phyloP scores from a whole-genome alignment of 2,113 vertebrate species.

The Bambusicola thoracicus region DNA sequence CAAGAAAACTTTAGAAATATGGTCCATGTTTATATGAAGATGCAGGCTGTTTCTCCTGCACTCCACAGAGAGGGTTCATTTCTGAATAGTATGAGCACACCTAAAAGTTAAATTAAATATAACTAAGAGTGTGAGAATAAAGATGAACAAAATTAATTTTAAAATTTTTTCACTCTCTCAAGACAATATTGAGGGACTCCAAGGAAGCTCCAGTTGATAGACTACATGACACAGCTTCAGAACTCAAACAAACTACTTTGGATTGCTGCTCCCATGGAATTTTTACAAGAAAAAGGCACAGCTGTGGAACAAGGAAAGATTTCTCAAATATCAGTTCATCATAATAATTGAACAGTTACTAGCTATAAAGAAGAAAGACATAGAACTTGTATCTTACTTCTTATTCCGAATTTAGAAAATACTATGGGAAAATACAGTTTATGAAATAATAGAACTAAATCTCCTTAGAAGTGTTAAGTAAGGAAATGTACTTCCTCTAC shows the following conservation, averaged over 20 bases:
- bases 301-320: neutral
- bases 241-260: neutral
- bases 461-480: neutral
- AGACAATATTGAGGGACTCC: neutral
- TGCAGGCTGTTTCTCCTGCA: neutral
- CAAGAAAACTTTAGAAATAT: neutral
- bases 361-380: neutral
- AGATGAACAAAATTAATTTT: constrained; percentile 1
- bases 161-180: neutral
- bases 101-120: constrained; percentile 50
- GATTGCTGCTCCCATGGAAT: neutral
- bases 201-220: neutral
- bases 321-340: neutral
- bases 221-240: neutral
- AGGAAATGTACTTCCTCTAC: neutral
- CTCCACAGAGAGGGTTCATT: neutral
- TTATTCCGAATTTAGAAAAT: neutral
- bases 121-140: neutral
- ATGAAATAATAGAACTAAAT: neutral
- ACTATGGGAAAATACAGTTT: neutral
- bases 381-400: neutral
- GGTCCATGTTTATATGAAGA: neutral
- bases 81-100: neutral
- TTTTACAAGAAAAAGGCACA: neutral
- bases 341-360: neutral